Evolutionary conservation across 2,888 invertebrate species (phyloP).

Genomic region (Sphaeridia pumilis): DNA sequence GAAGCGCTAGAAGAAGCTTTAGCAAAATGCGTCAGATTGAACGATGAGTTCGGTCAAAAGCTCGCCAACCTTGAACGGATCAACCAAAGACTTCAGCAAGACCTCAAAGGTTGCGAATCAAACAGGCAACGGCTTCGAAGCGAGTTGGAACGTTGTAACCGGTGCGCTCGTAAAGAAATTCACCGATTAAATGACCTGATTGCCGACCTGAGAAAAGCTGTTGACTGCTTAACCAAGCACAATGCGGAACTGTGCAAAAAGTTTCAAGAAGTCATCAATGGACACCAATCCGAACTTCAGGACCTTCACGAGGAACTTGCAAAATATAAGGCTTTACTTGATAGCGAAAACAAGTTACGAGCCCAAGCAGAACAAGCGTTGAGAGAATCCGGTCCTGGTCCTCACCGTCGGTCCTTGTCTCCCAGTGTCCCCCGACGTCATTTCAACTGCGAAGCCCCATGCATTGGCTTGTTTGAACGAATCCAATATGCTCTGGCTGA

Average conservation of each 20-base stretch:
- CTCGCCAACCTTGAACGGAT: constrained; percentile 1
- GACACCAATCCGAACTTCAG: constrained; percentile 32
- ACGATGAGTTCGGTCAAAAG: constrained; percentile 22
- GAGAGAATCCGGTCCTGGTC: too few relatives aligned
- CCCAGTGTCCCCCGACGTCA: too few relatives aligned
- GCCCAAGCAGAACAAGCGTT: too few relatives aligned
- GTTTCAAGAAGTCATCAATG: constrained; percentile 19
- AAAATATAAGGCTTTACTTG: constrained; percentile 18
- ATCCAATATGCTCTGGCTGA: too few relatives aligned
- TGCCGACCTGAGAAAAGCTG: constrained; percentile 15
- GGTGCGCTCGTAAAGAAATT: constrained; percentile 12
- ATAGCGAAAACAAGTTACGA: constrained; percentile 15
- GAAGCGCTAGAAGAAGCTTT: constrained; percentile 23
- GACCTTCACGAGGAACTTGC: constrained; percentile 16
- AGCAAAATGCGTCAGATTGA: constrained; percentile 23
- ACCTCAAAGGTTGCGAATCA: background rate
- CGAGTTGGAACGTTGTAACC: background rate
- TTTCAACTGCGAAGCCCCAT: too few relatives aligned
- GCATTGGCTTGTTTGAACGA: too few relatives aligned
- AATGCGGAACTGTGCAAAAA: constrained; percentile 25
- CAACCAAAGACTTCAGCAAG: background rate
- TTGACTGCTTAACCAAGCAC: constrained; percentile 15
- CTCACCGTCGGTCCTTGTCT: too few relatives aligned
- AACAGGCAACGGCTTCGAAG: background rate
- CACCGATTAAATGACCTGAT: constrained; percentile 16